Conservation (phyloP, 2,113 vertebrate species). For the Cinclus cinclus region DNA sequence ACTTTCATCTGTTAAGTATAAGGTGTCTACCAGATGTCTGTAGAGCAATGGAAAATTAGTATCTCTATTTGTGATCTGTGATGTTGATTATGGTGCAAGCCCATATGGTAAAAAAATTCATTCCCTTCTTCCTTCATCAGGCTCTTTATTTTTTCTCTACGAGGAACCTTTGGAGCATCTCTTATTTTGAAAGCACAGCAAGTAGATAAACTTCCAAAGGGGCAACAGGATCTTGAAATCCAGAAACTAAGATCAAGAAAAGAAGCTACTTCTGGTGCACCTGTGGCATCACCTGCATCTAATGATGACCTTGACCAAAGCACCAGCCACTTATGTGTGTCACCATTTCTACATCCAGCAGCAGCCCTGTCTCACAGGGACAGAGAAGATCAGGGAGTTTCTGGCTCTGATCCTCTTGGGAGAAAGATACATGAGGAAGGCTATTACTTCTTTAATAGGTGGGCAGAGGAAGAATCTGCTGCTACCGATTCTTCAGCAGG, state of each 20-base stretch:
- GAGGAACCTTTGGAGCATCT: constrained; percentile 78
- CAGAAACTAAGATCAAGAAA: constrained; percentile 75
- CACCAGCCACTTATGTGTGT: not conserved
- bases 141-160: constrained; percentile 81
- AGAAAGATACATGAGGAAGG: not conserved
- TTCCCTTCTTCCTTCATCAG: constrained; percentile 70
- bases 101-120: not conserved
- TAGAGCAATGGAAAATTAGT: not conserved
- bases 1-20: not conserved
- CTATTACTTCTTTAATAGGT: constrained; percentile 1
- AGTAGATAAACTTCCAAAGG: constrained; percentile 78
- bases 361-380: not conserved
- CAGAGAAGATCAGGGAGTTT: not conserved
- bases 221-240: constrained; percentile 73
- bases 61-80: not conserved
- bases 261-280: not conserved
- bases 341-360: not conserved
- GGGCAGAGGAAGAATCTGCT: not conserved
- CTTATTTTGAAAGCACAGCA: constrained; percentile 79
- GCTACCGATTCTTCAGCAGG: not conserved
- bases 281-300: not conserved
- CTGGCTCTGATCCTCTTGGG: not conserved
- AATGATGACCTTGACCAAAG: not conserved
- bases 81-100: not conserved
- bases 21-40: not conserved